Evolutionary conservation across 1,140 invertebrate genomes (phyloP).

Genomic region (Colletes gigas): DNA sequence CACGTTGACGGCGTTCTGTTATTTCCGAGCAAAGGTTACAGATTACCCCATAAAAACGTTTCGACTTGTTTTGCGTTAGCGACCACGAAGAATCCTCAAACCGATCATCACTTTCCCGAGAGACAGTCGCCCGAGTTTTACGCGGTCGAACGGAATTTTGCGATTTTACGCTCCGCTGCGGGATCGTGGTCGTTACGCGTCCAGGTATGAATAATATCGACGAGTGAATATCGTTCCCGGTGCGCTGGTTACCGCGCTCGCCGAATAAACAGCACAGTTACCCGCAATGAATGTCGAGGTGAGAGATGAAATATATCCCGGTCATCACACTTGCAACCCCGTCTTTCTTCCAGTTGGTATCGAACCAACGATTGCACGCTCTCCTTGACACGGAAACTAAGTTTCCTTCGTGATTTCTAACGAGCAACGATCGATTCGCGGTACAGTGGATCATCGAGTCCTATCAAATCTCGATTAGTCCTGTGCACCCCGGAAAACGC

Average conservation of each 20-base stretch:
- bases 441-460: background rate
- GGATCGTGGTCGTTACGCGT: conserved; percentile 51
- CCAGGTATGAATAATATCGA: conserved; percentile 55
- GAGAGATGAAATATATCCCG: conserved; percentile 56
- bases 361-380: background rate
- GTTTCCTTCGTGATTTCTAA: conserved; percentile 6
- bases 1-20: background rate
- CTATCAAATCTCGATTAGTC: background rate
- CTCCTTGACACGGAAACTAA: conserved; percentile 18
- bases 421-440: conserved; percentile 24
- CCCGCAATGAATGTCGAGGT: conserved; percentile 58
- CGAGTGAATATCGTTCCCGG: conserved; percentile 37
- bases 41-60: background rate
- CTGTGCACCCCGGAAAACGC: too few species aligned
- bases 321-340: conserved; percentile 42
- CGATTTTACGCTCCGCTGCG: conserved; percentile 60
- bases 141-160: conserved; percentile 51
- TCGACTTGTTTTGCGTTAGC: background rate
- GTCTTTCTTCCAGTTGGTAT: conserved; percentile 1
- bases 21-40: background rate
- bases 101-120: background rate
- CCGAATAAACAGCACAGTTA: conserved; percentile 60
- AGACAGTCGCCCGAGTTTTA: conserved; percentile 17
- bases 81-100: conserved; percentile 4
- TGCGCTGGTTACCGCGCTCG: conserved; percentile 29